Evolutionary conservation across 2,888 invertebrate genomes (phyloP).

Genomic region (Lasius fuliginosus): DNA sequence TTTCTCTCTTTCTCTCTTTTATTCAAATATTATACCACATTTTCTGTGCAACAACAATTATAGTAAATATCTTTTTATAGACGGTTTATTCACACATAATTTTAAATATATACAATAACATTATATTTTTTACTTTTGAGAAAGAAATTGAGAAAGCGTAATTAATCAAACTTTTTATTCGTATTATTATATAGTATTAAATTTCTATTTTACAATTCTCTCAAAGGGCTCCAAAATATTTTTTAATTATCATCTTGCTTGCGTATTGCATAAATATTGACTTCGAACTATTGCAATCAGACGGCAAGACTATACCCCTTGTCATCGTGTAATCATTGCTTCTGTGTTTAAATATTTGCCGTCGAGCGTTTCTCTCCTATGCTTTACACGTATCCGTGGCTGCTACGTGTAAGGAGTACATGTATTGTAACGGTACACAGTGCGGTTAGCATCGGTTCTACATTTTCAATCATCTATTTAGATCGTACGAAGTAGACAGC

Average conservation of each 20-base stretch:
- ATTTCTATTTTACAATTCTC: not conserved
- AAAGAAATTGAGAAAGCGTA: not conserved
- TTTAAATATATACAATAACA: not conserved
- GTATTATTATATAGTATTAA: not conserved
- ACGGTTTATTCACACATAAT: not conserved
- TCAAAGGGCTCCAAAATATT: not conserved
- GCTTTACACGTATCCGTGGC: conserved; percentile 48
- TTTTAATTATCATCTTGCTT: conserved; percentile 12
- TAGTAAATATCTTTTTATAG: not conserved
- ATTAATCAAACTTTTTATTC: not conserved
- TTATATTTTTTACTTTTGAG: not conserved
- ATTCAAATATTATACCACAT: not conserved
- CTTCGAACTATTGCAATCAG: conserved; percentile 37
- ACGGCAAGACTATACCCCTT: conserved; percentile 16
- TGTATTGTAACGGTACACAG: conserved; percentile 32
- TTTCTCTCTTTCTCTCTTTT: too few relatives aligned
- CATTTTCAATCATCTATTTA: conserved; percentile 46
- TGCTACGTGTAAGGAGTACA: conserved; percentile 51
- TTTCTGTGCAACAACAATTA: not conserved
- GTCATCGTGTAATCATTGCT: conserved; percentile 50
- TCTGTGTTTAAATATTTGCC: conserved; percentile 48
- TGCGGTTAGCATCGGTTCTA: conserved; percentile 17
- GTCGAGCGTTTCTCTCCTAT: conserved; percentile 50
- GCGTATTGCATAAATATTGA: conserved; percentile 11
- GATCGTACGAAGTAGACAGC: conserved; percentile 3